A percentile compares a stretch with the other conserved stretches of the same genome.
phyloP scores from a whole-genome alignment of 2,113 vertebrate species.

The Mungos mungo region DNA sequence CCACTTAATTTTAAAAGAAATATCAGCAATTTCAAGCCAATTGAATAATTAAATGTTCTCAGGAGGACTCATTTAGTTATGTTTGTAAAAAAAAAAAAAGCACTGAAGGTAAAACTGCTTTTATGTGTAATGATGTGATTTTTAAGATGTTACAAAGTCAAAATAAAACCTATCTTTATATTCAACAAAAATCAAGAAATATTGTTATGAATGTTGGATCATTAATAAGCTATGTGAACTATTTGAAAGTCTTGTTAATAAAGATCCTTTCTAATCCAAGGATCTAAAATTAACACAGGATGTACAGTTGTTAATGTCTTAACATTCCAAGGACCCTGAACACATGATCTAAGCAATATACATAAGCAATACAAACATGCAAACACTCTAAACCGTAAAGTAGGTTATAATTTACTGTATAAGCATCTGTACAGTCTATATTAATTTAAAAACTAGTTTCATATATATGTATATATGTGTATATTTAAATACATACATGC shows the following conservation, averaged over 20 bases:
- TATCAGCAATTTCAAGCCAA: slow-evolving; percentile 1
- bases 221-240: slow-evolving; percentile 4
- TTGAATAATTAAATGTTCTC: background rate
- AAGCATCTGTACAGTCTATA: background rate
- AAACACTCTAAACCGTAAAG: background rate
- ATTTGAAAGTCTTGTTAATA: background rate
- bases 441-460: background rate
- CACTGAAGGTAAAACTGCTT: background rate
- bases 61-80: slow-evolving; percentile 11
- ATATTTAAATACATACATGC: background rate
- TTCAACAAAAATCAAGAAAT: slow-evolving; percentile 10
- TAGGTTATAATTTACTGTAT: background rate
- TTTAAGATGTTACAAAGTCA: background rate
- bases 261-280: background rate
- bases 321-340: background rate
- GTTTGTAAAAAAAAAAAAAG: background rate
- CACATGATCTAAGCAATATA: background rate
- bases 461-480: background rate
- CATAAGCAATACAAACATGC: background rate
- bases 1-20: slow-evolving; percentile 12
- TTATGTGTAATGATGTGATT: background rate
- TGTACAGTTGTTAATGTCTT: slow-evolving; percentile 2
- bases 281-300: background rate
- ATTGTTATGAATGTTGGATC: background rate
- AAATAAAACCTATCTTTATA: background rate